Evolutionary conservation across 2,888 invertebrate genomes (phyloP).

Genomic region (Hirudinaria manillensis): DNA sequence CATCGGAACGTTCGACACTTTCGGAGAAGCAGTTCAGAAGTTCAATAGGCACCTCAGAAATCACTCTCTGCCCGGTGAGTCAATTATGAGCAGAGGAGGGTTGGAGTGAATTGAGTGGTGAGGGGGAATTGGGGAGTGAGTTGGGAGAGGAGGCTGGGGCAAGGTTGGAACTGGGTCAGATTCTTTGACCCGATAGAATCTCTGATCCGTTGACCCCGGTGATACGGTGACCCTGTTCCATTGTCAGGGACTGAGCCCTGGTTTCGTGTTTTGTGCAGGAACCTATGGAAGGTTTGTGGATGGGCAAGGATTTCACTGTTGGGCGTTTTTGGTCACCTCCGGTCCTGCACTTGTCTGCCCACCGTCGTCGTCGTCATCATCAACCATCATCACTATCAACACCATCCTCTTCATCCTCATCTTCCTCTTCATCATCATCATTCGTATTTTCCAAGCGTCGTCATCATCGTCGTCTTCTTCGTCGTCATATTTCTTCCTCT

Average conservation of each 20-base stretch:
- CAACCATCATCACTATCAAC: not conserved
- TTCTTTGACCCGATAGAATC: too few species aligned
- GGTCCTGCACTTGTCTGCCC: not conserved
- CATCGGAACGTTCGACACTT: slow-evolving; percentile 41
- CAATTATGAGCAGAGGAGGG: not conserved
- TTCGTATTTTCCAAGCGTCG: too few species aligned
- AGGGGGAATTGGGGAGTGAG: not conserved
- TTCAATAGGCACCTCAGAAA: slow-evolving; percentile 40
- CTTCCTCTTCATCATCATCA: not conserved
- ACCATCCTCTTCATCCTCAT: slow-evolving; percentile 13
- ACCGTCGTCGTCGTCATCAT: not conserved
- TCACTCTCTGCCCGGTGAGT: slow-evolving; percentile 40
- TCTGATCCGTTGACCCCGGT: too few species aligned
- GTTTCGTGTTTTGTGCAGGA: not conserved
- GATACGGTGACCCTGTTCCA: too few species aligned
- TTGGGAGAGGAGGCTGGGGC: not conserved
- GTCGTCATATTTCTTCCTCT: too few species aligned
- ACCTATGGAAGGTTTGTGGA: too few species aligned
- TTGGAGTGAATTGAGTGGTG: not conserved
- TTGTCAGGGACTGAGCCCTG: too few species aligned
- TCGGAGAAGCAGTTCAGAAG: slow-evolving; percentile 41
- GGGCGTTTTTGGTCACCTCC: too few species aligned
- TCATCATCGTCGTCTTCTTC: too few species aligned
- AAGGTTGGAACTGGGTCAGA: too few species aligned
- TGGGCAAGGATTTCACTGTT: too few species aligned